phyloP scores from a whole-genome alignment of 2,797 vertebrate species.

The Euphonia xanthogaster region DNA sequence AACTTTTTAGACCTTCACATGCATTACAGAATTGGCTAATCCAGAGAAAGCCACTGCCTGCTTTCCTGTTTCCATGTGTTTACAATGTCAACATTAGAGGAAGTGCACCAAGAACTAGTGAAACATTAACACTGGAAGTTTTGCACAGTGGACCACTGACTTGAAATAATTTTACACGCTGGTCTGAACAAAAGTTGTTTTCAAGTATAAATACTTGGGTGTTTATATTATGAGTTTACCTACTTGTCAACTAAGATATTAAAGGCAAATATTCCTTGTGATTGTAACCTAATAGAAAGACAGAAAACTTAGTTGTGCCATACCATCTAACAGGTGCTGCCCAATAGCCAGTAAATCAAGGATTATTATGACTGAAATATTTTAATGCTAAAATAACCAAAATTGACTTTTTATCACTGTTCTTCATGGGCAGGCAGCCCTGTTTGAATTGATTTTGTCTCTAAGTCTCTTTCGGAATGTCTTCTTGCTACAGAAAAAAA shows the following conservation, averaged over 20 bases:
- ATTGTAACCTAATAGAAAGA: slow-evolving; percentile 11
- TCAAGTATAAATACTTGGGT: not conserved
- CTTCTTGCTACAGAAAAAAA: not conserved
- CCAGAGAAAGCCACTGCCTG: not conserved
- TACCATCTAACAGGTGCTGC: not conserved
- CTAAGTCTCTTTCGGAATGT: not conserved
- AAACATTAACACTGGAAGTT: slow-evolving; percentile 21
- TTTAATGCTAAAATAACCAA: slow-evolving; percentile 4
- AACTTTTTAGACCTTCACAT: not conserved
- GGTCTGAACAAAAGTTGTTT: slow-evolving; percentile 17
- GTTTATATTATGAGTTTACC: not conserved
- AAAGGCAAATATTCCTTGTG: not conserved
- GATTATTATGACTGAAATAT: not conserved
- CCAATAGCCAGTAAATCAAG: not conserved
- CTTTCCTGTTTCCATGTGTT: slow-evolving; percentile 15
- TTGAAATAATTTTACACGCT: slow-evolving; percentile 5
- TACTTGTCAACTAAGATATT: not conserved
- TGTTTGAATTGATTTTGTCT: not conserved
- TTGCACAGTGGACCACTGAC: not conserved
- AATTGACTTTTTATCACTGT: not conserved
- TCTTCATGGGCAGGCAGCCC: not conserved
- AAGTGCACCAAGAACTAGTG: not conserved
- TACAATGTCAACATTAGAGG: slow-evolving; percentile 5
- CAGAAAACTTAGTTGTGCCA: not conserved
- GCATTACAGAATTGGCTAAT: slow-evolving; percentile 2